Evolutionary conservation across 1,140 invertebrate genomes (phyloP), one percentile per base, ranked within the genome.

Genomic region (Euschistus heros): DNA sequence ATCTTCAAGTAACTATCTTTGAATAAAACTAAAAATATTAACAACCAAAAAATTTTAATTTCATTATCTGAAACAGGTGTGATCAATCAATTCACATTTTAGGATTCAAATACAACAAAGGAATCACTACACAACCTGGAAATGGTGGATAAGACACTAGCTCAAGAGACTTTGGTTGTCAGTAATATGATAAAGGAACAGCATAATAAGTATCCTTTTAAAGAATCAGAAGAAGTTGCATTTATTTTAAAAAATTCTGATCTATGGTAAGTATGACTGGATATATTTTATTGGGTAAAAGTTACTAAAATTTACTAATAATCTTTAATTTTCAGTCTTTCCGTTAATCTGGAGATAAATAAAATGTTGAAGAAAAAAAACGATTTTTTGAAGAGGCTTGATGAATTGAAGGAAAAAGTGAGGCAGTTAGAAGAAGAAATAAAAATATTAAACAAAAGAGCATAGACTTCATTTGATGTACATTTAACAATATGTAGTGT

Each of bases 161-260:
- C 47, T 50, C 47, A 50, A 50, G 47, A 50, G 10, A 50, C 47
- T 4, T 10, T 22, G 5, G 47, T 20, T 50, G 10, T 50, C 14
- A 50, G n/a, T 8, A 50, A 50, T 20, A 22, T 22, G n/a, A 18
- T 50, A 20, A 20, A 50, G 2, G 47, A 50, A 50, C n/a, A 20
- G n/a, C n/a, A 50, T 20, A 50, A 10, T 20, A 50, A 50, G n/a
- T 50, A 20, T 10, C 47, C 47, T 50, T 22, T 50, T 20, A 22
- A 20, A 20, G 47, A 50, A 50, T 20, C n/a, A 22, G 47, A 50
- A 20, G n/a, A 50, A 10, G 17, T 50, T 18, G 1, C n/a, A 22
- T n/a, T 10, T 50, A 50, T 50, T 50, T 18, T 50, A 17, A 50
- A 18, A 50, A 50, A 50, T n/a, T n/a, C n/a, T 50, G 47, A 50